Conservation (phyloP, 2,113 vertebrate genomes). For the Pelvicachromis taeniatus region DNA sequence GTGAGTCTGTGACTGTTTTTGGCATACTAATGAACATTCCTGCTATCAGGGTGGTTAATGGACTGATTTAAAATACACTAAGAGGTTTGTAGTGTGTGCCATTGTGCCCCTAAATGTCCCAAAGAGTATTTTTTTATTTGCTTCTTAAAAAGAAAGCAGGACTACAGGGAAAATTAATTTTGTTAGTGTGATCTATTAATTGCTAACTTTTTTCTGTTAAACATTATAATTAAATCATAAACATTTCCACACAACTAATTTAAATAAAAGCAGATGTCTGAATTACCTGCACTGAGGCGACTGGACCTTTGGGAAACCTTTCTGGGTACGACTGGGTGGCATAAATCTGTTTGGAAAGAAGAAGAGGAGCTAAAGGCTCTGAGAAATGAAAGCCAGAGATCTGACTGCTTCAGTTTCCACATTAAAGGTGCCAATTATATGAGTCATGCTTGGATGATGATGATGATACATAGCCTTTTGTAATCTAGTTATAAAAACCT, state of each 20-base stretch:
- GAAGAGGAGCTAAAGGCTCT: constrained; percentile 74
- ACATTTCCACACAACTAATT: not conserved
- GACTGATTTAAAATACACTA: not conserved
- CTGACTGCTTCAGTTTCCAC: constrained; percentile 79
- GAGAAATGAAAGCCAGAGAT: constrained; percentile 69
- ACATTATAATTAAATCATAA: not conserved
- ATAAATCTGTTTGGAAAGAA: constrained; percentile 76
- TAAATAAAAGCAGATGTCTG: not conserved
- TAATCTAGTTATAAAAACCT: not conserved
- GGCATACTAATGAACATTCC: not conserved
- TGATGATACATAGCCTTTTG: not conserved
- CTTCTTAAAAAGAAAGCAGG: not conserved
- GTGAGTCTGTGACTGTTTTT: not conserved
- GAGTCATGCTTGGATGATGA: constrained; percentile 5
- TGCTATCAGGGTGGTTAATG: not conserved
- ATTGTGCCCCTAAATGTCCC: not conserved
- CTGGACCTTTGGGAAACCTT: constrained; percentile 86
- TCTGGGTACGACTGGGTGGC: constrained; percentile 77
- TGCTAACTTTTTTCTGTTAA: not conserved
- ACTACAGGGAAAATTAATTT: not conserved
- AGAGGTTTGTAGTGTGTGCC: not conserved
- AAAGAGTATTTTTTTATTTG: not conserved
- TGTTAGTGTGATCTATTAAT: not conserved
- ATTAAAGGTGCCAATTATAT: constrained; percentile 35
- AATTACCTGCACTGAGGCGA: constrained; percentile 87